Evolutionary conservation across 2,113 vertebrate species (phyloP), one percentile per base, ranked within the genome.

Genomic region (Centropristis striata): DNA sequence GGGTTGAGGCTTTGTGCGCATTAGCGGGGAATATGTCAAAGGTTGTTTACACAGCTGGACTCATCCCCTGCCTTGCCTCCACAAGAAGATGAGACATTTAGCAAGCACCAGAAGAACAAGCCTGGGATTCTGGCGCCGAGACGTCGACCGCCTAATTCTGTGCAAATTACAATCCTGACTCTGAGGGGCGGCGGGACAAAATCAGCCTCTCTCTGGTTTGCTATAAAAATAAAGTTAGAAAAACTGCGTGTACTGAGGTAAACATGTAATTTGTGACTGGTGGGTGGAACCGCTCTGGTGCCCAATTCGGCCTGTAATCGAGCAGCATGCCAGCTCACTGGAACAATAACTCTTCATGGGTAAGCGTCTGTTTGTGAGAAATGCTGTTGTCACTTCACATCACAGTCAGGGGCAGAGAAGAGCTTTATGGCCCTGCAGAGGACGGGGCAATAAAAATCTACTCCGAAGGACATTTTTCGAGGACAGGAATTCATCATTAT

Each of bases 191-290:
- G 87, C 12, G 42, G 78, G 77, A 82, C 67, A 72, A 73, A 86
- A 80, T 68, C 83, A 49, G 77, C 77, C 74, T 21, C 74, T 87
- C 83, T 81, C 58, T 86, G 80, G 68, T 87, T 85, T 84, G 82
- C 83, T 86, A 27, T 88, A 91, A 89, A 92, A 92, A 88, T 86
- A 88, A 46, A 86, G 77, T 49, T 11, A 61, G 88, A 86, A 88
- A 86, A 87, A 84, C 41, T 7, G 55, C 3, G 59, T 73, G 67
- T 65, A 41, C 57, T 50, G 90, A 87, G 63, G 64, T 80, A 91
- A 93, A 91, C 90, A 63, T 94, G 84, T 92, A 88, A 94, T 95
- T 95, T 93, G 87, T 68, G 87, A 84, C 42, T 66, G 16, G 85
- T 20, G 88, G 89, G 81, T 79, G 75, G 81, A 86, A 82, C 76